phyloP scores from a whole-genome alignment of 2,797 vertebrate genomes.

The Typhlichthys subterraneus region DNA sequence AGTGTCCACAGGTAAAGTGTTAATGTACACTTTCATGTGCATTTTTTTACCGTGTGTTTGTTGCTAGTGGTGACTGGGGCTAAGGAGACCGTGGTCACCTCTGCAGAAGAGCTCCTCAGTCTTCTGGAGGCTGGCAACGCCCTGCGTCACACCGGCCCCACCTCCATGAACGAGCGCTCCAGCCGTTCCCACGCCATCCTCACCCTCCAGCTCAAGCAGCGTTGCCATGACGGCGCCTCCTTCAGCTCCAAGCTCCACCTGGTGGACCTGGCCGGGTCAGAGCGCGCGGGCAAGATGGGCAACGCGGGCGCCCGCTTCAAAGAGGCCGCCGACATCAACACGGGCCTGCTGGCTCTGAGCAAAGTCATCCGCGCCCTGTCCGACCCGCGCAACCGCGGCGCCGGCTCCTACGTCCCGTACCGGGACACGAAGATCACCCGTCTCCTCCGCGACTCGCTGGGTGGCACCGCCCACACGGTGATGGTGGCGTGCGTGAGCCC shows the following conservation, averaged over 20 bases:
- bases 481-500: constrained; percentile 92
- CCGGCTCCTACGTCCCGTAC: constrained; percentile 80
- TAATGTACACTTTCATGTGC: neutral
- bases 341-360: constrained; percentile 85
- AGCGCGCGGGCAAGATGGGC: constrained; percentile 86
- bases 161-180: constrained; percentile 87
- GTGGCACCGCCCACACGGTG: constrained; percentile 88
- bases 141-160: constrained; percentile 81
- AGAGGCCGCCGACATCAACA: constrained; percentile 89
- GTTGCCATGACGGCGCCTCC: constrained; percentile 32
- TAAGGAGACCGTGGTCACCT: constrained; percentile 81
- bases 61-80: constrained; percentile 86
- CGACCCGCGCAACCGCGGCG: constrained; percentile 58
- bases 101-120: constrained; percentile 83
- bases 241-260: constrained; percentile 86
- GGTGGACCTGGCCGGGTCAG: constrained; percentile 90
- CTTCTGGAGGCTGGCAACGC: constrained; percentile 82
- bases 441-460: constrained; percentile 89
- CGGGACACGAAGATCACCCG: constrained; percentile 90
- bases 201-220: constrained; percentile 82
- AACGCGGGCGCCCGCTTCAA: constrained; percentile 86
- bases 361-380: constrained; percentile 91
- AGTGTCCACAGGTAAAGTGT: neutral
- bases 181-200: constrained; percentile 90
- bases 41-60: constrained; percentile 1